These are phyloP conservation scores for Leontopithecus rosalia DNA, from an alignment of 2,797 vertebrate species.

Conservation along the genomic window DNA sequence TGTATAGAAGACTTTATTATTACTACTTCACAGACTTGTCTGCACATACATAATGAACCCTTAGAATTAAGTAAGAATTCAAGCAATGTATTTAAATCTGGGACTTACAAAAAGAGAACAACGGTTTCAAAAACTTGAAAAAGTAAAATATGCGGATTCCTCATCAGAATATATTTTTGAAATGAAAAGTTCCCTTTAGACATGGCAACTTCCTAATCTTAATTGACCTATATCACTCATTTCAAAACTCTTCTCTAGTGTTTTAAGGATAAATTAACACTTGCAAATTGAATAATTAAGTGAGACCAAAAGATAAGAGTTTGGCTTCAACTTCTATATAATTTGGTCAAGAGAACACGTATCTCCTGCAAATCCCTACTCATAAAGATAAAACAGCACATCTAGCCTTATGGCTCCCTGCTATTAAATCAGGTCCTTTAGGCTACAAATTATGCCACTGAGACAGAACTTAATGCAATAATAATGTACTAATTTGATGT, in stretches of 20 bases:
- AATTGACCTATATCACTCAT: not conserved
- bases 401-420: not conserved
- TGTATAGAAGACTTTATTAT: not conserved
- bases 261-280: slow-evolving; percentile 10
- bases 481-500: not conserved
- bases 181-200: not conserved
- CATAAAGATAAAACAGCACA: slow-evolving; percentile 18
- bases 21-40: not conserved
- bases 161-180: not conserved
- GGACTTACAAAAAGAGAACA: not conserved
- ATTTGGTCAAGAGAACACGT: slow-evolving; percentile 15
- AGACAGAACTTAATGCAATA: not conserved
- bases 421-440: not conserved
- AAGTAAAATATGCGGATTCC: not conserved
- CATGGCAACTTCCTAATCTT: not conserved
- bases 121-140: not conserved
- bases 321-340: not conserved
- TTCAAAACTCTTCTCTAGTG: not conserved
- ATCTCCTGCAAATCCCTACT: slow-evolving; percentile 5
- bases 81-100: not conserved
- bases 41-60: not conserved
- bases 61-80: slow-evolving; percentile 37
- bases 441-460: not conserved
- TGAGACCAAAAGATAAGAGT: not conserved
- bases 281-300: slow-evolving; percentile 14